A percentile compares a stretch with the other conserved stretches of the same genome.
phyloP scores from a whole-genome alignment of 2,113 vertebrate species.

The Podarcis muralis region DNA sequence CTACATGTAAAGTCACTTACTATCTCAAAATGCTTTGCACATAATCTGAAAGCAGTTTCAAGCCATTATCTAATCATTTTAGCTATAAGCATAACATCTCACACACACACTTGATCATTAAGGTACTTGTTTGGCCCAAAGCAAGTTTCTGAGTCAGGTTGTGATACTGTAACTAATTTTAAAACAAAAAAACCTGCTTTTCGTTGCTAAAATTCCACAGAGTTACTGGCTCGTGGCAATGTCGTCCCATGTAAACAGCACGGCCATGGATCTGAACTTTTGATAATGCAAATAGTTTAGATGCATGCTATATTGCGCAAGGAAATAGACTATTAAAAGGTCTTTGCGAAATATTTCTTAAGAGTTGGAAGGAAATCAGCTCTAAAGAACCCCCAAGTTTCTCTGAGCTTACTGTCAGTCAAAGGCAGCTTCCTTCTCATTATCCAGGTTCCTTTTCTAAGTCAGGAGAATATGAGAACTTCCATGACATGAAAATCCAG shows the following conservation, averaged over 20 bases:
- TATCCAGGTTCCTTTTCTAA: not conserved
- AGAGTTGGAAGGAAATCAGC: not conserved
- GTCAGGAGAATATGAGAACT: not conserved
- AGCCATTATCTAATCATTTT: not conserved
- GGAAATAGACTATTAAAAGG: not conserved
- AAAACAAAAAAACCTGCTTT: not conserved
- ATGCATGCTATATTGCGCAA: not conserved
- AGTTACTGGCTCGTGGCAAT: not conserved
- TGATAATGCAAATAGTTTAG: conserved; percentile 21
- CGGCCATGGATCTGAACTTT: conserved; percentile 11
- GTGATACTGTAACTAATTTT: conserved; percentile 3
- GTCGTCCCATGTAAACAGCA: conserved; percentile 4
- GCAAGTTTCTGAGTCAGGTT: not conserved
- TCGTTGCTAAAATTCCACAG: conserved; percentile 3
- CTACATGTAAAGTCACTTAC: not conserved
- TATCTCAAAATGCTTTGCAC: not conserved
- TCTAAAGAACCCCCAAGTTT: not conserved
- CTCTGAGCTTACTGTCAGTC: not conserved
- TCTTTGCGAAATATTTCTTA: not conserved
- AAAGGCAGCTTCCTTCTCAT: not conserved
- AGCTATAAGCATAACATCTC: not conserved
- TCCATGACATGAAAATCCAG: not conserved
- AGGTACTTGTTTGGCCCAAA: not conserved
- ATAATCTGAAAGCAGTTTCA: not conserved
- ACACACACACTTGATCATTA: not conserved